phyloP scores from a whole-genome alignment of 1,140 invertebrate genomes.

The Teleopsis dalmanni region DNA sequence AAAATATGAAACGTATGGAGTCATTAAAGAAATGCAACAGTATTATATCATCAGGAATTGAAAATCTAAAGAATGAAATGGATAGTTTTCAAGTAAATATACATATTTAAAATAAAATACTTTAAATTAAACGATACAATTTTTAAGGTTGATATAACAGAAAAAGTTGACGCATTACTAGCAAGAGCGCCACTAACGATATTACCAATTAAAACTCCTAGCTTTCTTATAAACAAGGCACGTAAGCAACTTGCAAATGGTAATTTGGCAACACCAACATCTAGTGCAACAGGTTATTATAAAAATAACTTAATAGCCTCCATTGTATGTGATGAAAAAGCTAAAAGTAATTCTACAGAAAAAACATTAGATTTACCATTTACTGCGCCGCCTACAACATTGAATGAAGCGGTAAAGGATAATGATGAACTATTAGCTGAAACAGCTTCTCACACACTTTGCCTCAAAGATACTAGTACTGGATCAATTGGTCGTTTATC shows the following conservation, averaged over 20 bases:
- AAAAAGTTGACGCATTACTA: constrained; percentile 58
- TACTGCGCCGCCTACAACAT: background rate
- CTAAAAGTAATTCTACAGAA: background rate
- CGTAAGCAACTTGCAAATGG: constrained; percentile 21
- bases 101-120: too few species aligned
- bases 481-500: constrained; percentile 25
- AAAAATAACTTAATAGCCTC: constrained; percentile 27
- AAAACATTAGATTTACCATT: background rate
- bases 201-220: constrained; percentile 59
- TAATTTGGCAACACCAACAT: background rate
- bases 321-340: constrained; percentile 5
- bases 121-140: background rate
- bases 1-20: constrained; percentile 60
- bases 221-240: constrained; percentile 35
- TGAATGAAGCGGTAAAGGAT: background rate
- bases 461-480: constrained; percentile 25
- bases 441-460: constrained; percentile 9
- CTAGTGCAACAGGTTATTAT: constrained; percentile 22
- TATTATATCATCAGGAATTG: constrained; percentile 51
- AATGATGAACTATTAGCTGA: background rate
- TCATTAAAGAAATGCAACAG: constrained; percentile 55
- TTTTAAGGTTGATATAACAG: constrained; percentile 58
- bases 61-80: constrained; percentile 58
- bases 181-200: constrained; percentile 63
- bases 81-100: constrained; percentile 49